phyloP scores from a whole-genome alignment of 1,140 invertebrate genomes.

The Triops cancriformis region DNA sequence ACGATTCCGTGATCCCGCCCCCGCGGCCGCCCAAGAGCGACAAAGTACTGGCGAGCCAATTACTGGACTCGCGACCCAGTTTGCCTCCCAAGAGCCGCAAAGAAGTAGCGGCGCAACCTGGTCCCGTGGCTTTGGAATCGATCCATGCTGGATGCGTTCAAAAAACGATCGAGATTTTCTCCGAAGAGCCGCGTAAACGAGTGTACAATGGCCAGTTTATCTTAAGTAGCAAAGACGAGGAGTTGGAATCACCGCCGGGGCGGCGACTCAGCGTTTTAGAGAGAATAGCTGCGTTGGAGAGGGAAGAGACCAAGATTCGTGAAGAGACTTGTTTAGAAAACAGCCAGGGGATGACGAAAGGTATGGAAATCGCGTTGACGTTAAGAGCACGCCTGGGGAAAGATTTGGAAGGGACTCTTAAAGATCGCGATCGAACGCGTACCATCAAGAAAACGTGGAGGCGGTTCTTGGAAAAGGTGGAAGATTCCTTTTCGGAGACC shows the following conservation, averaged over 20 bases:
- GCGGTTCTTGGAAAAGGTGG: constrained; percentile 25
- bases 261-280: constrained; percentile 21
- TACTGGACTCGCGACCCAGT: background rate
- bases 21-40: constrained; percentile 22
- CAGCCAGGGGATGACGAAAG: constrained; percentile 21
- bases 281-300: constrained; percentile 27
- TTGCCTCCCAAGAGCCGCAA: background rate
- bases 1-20: background rate
- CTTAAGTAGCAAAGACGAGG: background rate
- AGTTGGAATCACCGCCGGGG: background rate
- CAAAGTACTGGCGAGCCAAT: background rate
- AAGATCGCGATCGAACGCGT: constrained; percentile 20
- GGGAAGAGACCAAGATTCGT: constrained; percentile 17
- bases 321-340: background rate
- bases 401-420: constrained; percentile 24
- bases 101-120: background rate
- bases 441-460: constrained; percentile 27
- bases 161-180: background rate
- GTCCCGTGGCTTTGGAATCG: background rate
- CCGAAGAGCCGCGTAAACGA: background rate
- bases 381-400: constrained; percentile 24
- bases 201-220: constrained; percentile 24
- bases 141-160: background rate
- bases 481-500: constrained; percentile 29
- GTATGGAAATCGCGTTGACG: constrained; percentile 28